These are phyloP conservation scores for Drosophila nasuta DNA, from an alignment of 1,140 invertebrate genomes.

Conservation along the genomic window DNA sequence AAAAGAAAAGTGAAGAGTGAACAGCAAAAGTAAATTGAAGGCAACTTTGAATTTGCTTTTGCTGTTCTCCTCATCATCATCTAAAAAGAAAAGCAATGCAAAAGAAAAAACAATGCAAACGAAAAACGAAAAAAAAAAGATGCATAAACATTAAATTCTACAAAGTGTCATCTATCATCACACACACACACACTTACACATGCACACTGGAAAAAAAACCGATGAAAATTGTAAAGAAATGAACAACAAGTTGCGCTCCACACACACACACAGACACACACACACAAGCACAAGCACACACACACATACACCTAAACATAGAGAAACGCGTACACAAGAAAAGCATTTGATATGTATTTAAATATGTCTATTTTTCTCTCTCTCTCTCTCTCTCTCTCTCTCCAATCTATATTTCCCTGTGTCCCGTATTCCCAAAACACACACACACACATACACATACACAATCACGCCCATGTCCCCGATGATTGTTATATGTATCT, in stretches of 20 bases:
- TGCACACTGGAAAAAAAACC: constrained; percentile 1
- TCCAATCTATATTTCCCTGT: constrained; percentile 4
- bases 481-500: constrained; percentile 20
- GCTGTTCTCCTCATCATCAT: constrained; percentile 16
- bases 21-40: constrained; percentile 23
- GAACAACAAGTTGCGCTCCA: constrained; percentile 45
- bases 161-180: constrained; percentile 65
- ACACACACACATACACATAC: constrained; percentile 23
- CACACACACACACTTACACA: constrained; percentile 37
- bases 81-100: not conserved
- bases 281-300: not conserved
- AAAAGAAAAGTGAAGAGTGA: constrained; percentile 11
- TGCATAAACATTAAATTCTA: constrained; percentile 58
- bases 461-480: constrained; percentile 34
- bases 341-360: constrained; percentile 45
- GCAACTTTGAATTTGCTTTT: constrained; percentile 10
- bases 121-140: constrained; percentile 34
- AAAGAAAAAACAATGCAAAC: not conserved
- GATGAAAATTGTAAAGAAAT: constrained; percentile 7
- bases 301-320: constrained; percentile 10
- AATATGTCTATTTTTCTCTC: constrained; percentile 40
- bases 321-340: not conserved
- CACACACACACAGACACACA: constrained; percentile 30
- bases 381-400: constrained; percentile 11
- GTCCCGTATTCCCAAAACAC: constrained; percentile 20